Evolutionary conservation across 1,140 invertebrate species (phyloP), one percentile per base, ranked within the genome.

Genomic region (Lineus longissimus): DNA sequence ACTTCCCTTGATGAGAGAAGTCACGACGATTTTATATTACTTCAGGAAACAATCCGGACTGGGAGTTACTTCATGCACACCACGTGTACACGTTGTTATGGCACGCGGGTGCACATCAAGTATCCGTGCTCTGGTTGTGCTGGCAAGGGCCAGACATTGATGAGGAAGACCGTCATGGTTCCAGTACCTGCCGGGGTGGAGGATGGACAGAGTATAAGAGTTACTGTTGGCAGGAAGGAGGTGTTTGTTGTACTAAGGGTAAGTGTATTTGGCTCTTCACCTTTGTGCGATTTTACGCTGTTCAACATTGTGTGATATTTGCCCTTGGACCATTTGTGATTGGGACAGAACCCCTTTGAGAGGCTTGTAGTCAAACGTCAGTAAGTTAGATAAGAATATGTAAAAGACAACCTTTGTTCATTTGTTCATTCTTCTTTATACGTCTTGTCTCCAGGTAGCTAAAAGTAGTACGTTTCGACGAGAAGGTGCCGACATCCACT

Each of bases 61-160:
- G 86, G 97, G 33, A 95, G 95, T 43, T 99, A 98, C 84, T 89
- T 99, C 19, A 98, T 99, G 94, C 86, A 94, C 58, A 91, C 91
- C 11, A 97, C 96, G 0, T 99, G 97, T 81, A 85, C 94, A 66
- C 88, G 90, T 70, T 99, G 97, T 81, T 87, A 92, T 73, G 97
- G 97, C 2, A 89, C 88, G 0, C 86, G 90, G 60, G 86, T 91
- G 76, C 86, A 90, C 67, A 97, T 98, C 64, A 93, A 93, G 76
- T 88, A 88, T 79, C 95, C 95, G 0, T 99, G 97, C 81, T 75
- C 76, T 11, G 93, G 96, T 70, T 99, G 97, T 84, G 87, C 90
- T 68, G 97, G 94, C 19, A 96, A 95, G 83, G 97, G 97, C 0
- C 88, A 90, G 71, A 89, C 90, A 25, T 90, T 96, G 0, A 91